A percentile compares a stretch with the other conserved stretches of the same genome.
Evolutionary conservation across 2,797 vertebrate genomes (phyloP).

Genomic region (Gastrophryne carolinensis): DNA sequence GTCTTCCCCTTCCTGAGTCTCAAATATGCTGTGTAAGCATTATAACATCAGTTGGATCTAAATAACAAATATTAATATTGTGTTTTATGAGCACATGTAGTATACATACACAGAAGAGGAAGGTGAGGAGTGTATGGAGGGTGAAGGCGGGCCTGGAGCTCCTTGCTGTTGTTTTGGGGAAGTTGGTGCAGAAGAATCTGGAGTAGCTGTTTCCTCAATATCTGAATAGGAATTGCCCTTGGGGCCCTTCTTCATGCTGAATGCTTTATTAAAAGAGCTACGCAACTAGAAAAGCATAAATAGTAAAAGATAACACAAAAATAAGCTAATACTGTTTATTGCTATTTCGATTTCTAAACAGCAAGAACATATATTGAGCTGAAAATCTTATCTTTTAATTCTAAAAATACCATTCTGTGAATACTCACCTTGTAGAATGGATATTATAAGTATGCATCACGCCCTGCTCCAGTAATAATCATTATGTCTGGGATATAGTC

Average conservation of each 20-base stretch:
- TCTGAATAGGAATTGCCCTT: conserved; percentile 91
- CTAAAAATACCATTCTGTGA: no score
- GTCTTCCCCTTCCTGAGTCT: conserved; percentile 72
- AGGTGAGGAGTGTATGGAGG: conserved; percentile 70
- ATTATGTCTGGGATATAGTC: no score
- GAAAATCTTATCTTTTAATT: no score
- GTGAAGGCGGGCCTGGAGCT: conserved; percentile 68
- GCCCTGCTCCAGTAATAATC: no score
- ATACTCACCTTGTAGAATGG: no score
- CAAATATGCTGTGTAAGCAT: conserved; percentile 72
- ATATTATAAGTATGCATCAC: no score
- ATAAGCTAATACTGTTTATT: no score
- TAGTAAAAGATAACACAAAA: no score
- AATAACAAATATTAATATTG: background rate
- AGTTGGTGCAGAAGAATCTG: conserved; percentile 91
- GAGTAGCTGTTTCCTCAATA: conserved; percentile 93
- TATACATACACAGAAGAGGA: conserved; percentile 78
- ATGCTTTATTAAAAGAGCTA: conserved; percentile 96
- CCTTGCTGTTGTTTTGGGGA: conserved; percentile 92
- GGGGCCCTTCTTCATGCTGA: conserved; percentile 94
- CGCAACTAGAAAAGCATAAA: conserved; percentile 82
- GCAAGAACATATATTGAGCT: no score
- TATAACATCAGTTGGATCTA: background rate
- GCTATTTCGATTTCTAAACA: no score
- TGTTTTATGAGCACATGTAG: background rate